Evolutionary conservation across 2,797 vertebrate species (phyloP).

Genomic region (Phoeniculus purpureus): DNA sequence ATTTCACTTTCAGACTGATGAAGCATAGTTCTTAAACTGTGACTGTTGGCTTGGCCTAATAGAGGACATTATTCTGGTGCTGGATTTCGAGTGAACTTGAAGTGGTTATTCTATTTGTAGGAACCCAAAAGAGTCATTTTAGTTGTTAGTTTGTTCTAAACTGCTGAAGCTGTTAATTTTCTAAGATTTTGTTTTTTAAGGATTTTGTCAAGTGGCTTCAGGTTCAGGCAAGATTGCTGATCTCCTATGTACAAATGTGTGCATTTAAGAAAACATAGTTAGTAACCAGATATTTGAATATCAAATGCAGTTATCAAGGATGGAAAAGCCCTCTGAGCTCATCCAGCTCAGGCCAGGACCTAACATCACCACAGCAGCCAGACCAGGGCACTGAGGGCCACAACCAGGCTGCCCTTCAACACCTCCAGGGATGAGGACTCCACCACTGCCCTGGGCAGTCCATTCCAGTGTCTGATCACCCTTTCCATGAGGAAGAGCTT

Average conservation of each 20-base stretch:
- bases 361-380: too few relatives aligned
- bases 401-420: too few relatives aligned
- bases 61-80: neutral
- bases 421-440: too few relatives aligned
- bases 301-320: too few relatives aligned
- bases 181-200: neutral
- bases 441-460: too few relatives aligned
- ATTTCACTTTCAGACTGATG: neutral
- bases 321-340: too few relatives aligned
- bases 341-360: too few relatives aligned
- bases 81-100: neutral
- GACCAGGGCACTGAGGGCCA: too few relatives aligned
- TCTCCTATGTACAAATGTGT: neutral
- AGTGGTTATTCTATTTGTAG: neutral
- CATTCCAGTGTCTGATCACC: too few relatives aligned
- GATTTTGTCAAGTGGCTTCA: neutral
- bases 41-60: accelerated
- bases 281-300: neutral
- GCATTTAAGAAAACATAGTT: neutral
- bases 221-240: neutral
- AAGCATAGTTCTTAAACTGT: neutral
- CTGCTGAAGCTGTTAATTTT: neutral
- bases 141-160: neutral
- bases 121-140: neutral
- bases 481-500: too few relatives aligned